Percentiles rank a stretch among this genome's conserved stretches.
These are phyloP conservation scores for Colaptes auratus DNA, from an alignment of 2,113 vertebrate species.

Conservation along the genomic window DNA sequence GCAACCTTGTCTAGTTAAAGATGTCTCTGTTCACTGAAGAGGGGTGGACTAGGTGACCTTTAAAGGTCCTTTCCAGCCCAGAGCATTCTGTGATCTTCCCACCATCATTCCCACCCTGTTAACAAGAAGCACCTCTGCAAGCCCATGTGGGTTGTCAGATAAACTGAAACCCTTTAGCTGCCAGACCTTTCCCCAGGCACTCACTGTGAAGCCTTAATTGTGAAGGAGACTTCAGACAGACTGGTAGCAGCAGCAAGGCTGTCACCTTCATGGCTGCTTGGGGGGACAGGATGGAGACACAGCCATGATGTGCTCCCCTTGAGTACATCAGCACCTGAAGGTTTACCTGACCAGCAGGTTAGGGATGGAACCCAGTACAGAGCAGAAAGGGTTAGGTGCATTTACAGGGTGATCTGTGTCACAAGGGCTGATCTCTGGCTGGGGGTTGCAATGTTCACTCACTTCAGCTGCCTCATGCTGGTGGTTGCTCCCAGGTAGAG, in stretches of 20 bases:
- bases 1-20: no score
- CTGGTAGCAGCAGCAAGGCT: not conserved
- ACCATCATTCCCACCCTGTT: not conserved
- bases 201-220: not conserved
- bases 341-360: not conserved
- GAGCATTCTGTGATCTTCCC: not conserved
- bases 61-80: no score
- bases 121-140: not conserved
- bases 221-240: not conserved
- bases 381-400: not conserved
- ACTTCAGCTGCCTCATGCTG: constrained; percentile 44
- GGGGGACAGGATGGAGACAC: not conserved
- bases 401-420: not conserved
- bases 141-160: not conserved
- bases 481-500: constrained; percentile 11
- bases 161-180: not conserved
- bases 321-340: not conserved
- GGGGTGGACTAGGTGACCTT: no score
- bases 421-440: not conserved
- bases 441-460: constrained; percentile 38
- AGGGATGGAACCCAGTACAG: not conserved
- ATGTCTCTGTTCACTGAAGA: no score
- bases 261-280: not conserved
- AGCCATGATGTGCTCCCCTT: not conserved
- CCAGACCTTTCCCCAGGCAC: not conserved